Base-by-base conservation (phyloP, 2,113 vertebrate species). In the Rattus rattus region DNA sequence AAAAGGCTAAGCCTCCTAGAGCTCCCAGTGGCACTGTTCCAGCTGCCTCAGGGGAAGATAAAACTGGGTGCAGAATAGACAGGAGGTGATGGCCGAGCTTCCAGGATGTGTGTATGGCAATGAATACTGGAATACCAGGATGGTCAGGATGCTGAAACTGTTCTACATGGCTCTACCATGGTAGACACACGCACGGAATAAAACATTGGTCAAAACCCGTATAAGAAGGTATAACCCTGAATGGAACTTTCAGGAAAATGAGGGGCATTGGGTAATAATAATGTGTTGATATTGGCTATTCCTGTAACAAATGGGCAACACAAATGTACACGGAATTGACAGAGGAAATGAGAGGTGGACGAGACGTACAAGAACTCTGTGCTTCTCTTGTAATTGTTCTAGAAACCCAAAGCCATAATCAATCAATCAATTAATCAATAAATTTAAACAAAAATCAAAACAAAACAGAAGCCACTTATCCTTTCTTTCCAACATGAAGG, bases 401-500 rank as follows among this genome's bases (percentile, higher is more conserved):
- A 2, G 93, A 43, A 92, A 72, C 43, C 36, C 67, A 85, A 88
- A 93, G 85, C 28, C 36, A 28, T 12, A 69, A 33, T 63, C 26
- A 28, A 28, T 28, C 12, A 28, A 26, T 65, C 26, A 0, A 67
- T 67, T 12, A 33, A 30, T 67, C 30, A 33, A 67, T 65, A 65
- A 33, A 67, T 22, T 65, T 69, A 69, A 80, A 67, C n/a, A 28
- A 26, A n/a, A 70, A 28, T 36, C n/a, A 85, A 85, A 30, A 47
- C 24, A 17, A 84, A 84, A 17, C 13, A 65, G 47, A 63, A 90
- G 30, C 24, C 17, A 30, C 75, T 36, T 73, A 59, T 14, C 7
- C n/a, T 72, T 75, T 89, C 16, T 13, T 52, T 90, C 88, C n/a
- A 83, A 4, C 94, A 79, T 84, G 54, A 97, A 91, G 4, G 63